phyloP scores from a whole-genome alignment of 2,797 vertebrate species.

The Sparus aurata region DNA sequence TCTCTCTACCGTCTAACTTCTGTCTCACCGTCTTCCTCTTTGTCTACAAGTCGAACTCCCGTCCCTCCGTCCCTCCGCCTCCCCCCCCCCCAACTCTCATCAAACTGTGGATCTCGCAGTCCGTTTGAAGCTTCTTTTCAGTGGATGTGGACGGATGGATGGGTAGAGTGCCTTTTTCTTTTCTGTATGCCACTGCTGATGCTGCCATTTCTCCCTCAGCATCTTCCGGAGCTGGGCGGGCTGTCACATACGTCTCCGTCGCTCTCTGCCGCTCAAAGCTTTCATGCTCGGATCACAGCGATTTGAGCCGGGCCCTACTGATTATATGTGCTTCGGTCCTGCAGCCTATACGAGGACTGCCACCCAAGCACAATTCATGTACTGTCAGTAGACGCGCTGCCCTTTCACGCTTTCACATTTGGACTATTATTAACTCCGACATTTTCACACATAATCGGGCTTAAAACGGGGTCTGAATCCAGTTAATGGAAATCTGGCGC shows the following conservation, averaged over 20 bases:
- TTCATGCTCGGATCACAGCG: slow-evolving; percentile 23
- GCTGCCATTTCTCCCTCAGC: slow-evolving; percentile 55
- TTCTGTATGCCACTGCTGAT: slow-evolving; percentile 58
- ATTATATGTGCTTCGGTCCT: slow-evolving; percentile 33
- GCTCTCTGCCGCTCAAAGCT: slow-evolving; percentile 50
- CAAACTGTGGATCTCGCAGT: slow-evolving; percentile 72
- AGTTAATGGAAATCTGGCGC: slow-evolving; percentile 17
- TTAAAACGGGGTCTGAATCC: slow-evolving; percentile 1
- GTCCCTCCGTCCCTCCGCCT: background rate
- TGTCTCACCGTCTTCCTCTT: slow-evolving; percentile 21
- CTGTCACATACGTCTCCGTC: slow-evolving; percentile 56
- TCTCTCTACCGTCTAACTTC: slow-evolving; percentile 17
- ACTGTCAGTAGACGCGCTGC: slow-evolving; percentile 15
- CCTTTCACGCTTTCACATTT: slow-evolving; percentile 13
- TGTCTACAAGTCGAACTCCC: slow-evolving; percentile 31
- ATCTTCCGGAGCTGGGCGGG: slow-evolving; percentile 32
- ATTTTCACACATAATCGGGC: slow-evolving; percentile 13
- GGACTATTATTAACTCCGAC: slow-evolving; percentile 1
- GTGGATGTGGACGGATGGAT: slow-evolving; percentile 68
- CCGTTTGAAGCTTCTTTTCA: slow-evolving; percentile 73
- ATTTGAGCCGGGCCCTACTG: slow-evolving; percentile 28
- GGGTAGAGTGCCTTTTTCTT: slow-evolving; percentile 32
- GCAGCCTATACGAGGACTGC: slow-evolving; percentile 13
- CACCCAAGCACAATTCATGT: slow-evolving; percentile 10
- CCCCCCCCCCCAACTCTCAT: background rate